Base-by-base conservation (phyloP, 1,140 invertebrate species). In the Elysia chlorotica region DNA sequence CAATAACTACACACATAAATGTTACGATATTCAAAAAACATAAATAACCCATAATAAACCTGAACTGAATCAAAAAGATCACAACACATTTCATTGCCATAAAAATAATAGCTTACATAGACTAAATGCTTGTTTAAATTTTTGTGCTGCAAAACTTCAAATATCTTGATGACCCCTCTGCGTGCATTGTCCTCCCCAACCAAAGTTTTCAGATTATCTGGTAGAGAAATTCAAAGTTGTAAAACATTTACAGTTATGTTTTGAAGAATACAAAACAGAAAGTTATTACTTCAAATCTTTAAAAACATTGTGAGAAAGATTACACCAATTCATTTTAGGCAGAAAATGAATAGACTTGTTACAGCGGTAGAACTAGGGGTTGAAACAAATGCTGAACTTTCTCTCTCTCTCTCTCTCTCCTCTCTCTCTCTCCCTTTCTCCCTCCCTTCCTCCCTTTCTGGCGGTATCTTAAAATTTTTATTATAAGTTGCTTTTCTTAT, bases 121-220 rank as follows among this genome's bases (percentile, higher is more conserved):
- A 96, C 93, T 36, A 97, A 88, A 79, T 96, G 95, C 86, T 96
- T 96, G 84, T 97, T 97, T 73, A 96, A 91, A 80, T 91, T 91
- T 73, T 92, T 91, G 88, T 96, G 92, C 86, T 97, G 95, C 65
- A 97, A 85, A 37, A 93, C 92, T 82, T 95, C 93, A 88, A 96
- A 96, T 59, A 96, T 91, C 88, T 96, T 96, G 56, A 91, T 92
- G 0, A 93, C 92, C 36, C 95, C 95, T 75, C 92, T 91, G 74
- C 92, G 92, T 35, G 93, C 93, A 79, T 93, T 94, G 84, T 94
- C 93, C 67, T 93, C 91, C 30, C 95, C 95, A 56, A 96, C 92
- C 56, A 97, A 87, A 83, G 92, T 95, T 67, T 91, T 92, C 71
- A 96, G 86, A 76, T 94, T 90, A 83, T 95, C 93, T 88, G 74